Evolutionary conservation across 2,888 invertebrate species (phyloP), one percentile per base, ranked within the genome.

Genomic region (Eilema griseolum): DNA sequence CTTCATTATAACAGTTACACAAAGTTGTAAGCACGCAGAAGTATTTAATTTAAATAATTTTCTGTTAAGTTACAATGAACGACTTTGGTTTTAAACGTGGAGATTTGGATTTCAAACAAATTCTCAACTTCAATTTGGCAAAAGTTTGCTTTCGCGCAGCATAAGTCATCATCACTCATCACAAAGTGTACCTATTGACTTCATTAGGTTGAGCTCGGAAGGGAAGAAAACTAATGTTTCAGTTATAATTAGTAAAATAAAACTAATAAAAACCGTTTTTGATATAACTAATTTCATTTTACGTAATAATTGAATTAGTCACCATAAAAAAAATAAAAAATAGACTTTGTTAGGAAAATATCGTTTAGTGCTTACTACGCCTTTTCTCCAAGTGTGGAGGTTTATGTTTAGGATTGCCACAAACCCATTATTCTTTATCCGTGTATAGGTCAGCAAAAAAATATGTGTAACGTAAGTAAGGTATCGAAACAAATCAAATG

Each of bases 401-500:
- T 1, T 8, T 10, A 62, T 62, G 24, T 24, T 41, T 26, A 26
- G 41, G 41, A 20, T 62, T 41, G 24, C 41, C 26, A 0, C 62
- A 52, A 8, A 37, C 28, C 5, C 12, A 46, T 52, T 52, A n/a
- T 52, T 52, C n/a, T 52, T 52, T 52, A 20, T 52, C n/a, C 52
- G 52, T 52, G 52, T 46, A 5, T 46, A 46, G 23, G 57, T 59
- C 23, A 59, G 57, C 26, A 59, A 59, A 59, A 26, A 14, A 14
- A 4, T 24, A 59, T 59, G 4, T 14, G 3, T 23, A 24, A 59
- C 12, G 57, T 52, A 52, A 59, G 26, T 59, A 59, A 31, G 31
- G n/a, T 31, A 33, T 31, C 52, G 10, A 52, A 61, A 61, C 16
- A 62, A 41, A 26, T 24, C 62, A 77, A 73, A 69, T 80, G 83